A percentile compares a stretch with the other conserved stretches of the same genome.
phyloP scores from a whole-genome alignment of 2,888 invertebrate species.

The Cloeon dipterum region DNA sequence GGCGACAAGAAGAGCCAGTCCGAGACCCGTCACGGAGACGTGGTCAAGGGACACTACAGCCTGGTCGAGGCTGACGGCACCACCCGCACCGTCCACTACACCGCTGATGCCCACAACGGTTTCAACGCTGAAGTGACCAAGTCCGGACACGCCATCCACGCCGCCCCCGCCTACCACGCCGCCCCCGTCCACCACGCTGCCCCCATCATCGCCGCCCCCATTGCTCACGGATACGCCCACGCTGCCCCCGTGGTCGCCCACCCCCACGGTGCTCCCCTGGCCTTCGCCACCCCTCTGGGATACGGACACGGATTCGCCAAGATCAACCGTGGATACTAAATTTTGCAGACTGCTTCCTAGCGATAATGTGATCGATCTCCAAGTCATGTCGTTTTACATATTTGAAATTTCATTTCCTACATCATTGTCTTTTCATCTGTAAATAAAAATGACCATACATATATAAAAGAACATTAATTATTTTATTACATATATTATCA shows the following conservation, averaged over 20 bases:
- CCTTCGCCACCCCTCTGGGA: neutral
- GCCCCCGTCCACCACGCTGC: slow-evolving; percentile 28
- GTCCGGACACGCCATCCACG: slow-evolving; percentile 24
- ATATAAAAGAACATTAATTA: too few species aligned
- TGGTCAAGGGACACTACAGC: slow-evolving; percentile 7
- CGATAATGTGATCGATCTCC: too few species aligned
- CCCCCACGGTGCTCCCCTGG: neutral
- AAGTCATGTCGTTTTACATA: too few species aligned
- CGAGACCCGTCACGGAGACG: slow-evolving; percentile 7
- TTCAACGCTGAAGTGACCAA: slow-evolving; percentile 16
- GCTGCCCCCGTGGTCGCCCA: neutral
- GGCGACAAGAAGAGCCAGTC: slow-evolving; percentile 7
- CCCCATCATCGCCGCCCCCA: slow-evolving; percentile 24
- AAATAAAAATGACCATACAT: too few species aligned
- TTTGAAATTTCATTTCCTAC: too few species aligned
- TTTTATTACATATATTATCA: too few species aligned
- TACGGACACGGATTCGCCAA: neutral
- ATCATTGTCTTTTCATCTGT: too few species aligned
- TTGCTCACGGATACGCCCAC: neutral
- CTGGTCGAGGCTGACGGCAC: slow-evolving; percentile 7
- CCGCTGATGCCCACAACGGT: slow-evolving; percentile 7
- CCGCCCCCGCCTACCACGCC: neutral
- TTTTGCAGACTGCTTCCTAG: too few species aligned
- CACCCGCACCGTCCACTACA: slow-evolving; percentile 7
- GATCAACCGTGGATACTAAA: neutral